Conservation (phyloP, 2,113 vertebrate species). For the Benitochromis conjunctus region DNA sequence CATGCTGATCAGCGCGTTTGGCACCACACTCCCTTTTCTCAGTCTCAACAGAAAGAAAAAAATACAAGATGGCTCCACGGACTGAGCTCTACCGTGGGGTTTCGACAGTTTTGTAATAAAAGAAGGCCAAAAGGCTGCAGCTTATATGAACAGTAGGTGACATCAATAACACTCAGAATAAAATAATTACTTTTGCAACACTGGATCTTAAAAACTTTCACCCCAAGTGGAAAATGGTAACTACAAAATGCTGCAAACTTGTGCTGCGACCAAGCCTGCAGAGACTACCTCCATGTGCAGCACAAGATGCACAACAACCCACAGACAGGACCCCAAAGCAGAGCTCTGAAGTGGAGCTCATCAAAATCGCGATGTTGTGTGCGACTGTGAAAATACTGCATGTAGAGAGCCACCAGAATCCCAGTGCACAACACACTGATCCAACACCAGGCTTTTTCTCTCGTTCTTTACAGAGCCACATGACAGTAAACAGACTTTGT, state of each 20-base stretch:
- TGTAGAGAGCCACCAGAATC: constrained; percentile 1
- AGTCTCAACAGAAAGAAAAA: background rate
- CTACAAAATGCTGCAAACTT: background rate
- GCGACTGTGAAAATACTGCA: background rate
- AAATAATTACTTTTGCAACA: background rate
- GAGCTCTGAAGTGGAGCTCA: background rate
- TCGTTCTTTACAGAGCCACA: background rate
- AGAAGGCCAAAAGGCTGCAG: background rate
- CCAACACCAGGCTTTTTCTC: background rate
- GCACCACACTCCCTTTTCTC: constrained; percentile 1
- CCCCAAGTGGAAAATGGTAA: background rate
- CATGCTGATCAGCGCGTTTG: constrained; percentile 8
- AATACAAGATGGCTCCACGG: background rate
- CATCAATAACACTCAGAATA: background rate
- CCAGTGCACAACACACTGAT: background rate
- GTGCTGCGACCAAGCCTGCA: background rate
- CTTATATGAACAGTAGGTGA: background rate
- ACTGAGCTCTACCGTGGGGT: background rate
- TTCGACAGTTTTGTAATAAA: background rate
- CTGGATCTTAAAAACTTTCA: background rate
- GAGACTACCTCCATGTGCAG: background rate
- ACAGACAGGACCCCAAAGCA: background rate
- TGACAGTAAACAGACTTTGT: background rate
- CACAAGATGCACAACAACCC: background rate
- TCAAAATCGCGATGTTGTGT: background rate